Conservation (phyloP, 2,797 vertebrate species). For the Acrossocheilus wenchowensis region DNA sequence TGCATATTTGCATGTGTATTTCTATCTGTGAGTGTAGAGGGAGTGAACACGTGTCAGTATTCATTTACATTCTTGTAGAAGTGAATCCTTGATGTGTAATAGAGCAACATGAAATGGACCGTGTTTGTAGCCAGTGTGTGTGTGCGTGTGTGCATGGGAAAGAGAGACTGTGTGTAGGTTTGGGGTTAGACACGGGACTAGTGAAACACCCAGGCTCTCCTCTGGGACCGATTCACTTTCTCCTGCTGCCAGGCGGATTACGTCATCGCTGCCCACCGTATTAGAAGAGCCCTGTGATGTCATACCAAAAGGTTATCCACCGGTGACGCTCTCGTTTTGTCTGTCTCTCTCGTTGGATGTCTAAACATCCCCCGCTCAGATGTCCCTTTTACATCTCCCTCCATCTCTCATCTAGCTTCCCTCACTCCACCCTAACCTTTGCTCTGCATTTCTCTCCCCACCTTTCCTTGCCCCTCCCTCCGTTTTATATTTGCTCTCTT, state of each 20-base stretch:
- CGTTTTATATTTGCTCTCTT: conserved; percentile 46
- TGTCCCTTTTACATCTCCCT: conserved; percentile 63
- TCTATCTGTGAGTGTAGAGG: conserved; percentile 35
- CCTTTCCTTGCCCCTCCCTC: conserved; percentile 36
- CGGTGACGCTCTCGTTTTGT: conserved; percentile 39
- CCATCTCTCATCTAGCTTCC: conserved; percentile 61
- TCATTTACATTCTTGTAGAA: conserved; percentile 42
- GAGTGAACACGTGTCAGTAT: conserved; percentile 30
- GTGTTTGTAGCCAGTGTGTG: conserved; percentile 21
- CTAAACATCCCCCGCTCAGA: conserved; percentile 47
- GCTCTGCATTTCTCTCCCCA: conserved; percentile 48
- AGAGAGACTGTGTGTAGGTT: conserved; percentile 61
- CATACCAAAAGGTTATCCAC: conserved; percentile 77
- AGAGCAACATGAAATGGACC: conserved; percentile 52
- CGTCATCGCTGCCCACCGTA: conserved; percentile 74
- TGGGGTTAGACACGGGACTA: conserved; percentile 72
- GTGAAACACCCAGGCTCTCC: conserved; percentile 72
- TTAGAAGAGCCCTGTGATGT: conserved; percentile 82
- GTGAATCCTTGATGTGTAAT: conserved; percentile 24
- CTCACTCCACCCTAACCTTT: conserved; percentile 58
- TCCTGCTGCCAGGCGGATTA: conserved; percentile 67
- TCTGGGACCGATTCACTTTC: conserved; percentile 75
- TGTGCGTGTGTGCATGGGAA: conserved; percentile 32
- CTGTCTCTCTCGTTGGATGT: conserved; percentile 15
- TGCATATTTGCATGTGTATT: conserved; percentile 40